Percentiles rank a stretch among this genome's conserved stretches.
These are phyloP conservation scores for Bombyx mandarina DNA, from an alignment of 1,140 invertebrate genomes.

Conservation along the genomic window DNA sequence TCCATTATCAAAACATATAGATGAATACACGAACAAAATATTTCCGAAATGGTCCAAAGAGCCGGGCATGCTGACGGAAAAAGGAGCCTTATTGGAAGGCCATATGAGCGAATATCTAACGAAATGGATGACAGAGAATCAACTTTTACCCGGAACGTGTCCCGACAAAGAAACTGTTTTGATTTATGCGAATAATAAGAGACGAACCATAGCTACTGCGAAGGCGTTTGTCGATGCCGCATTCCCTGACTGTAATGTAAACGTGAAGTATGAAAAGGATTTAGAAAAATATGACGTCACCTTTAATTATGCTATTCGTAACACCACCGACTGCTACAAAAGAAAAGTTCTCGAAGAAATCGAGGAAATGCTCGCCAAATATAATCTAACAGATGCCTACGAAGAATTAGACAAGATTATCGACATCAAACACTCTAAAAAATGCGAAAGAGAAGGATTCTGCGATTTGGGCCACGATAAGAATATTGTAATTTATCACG, in stretches of 20 bases:
- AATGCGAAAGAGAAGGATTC: conserved; percentile 27
- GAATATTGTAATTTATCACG: conserved; percentile 28
- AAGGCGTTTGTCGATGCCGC: conserved; percentile 38
- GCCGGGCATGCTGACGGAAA: conserved; percentile 4
- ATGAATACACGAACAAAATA: conserved; percentile 2
- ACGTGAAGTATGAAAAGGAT: conserved; percentile 21
- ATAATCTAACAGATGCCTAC: conserved; percentile 31
- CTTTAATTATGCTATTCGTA: conserved; percentile 40
- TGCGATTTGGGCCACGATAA: conserved; percentile 34
- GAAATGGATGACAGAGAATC: conserved; percentile 15
- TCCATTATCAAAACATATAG: conserved; percentile 22
- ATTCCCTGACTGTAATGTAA: conserved; percentile 37
- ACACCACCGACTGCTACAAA: conserved; percentile 25
- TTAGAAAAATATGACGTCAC: conserved; percentile 35
- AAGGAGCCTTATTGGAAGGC: conserved; percentile 9
- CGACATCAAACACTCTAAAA: conserved; percentile 31
- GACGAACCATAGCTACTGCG: conserved; percentile 40
- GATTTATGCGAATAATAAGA: conserved; percentile 42
- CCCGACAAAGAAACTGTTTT: conserved; percentile 23
- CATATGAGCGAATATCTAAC: conserved; percentile 11
- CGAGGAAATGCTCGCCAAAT: conserved; percentile 25
- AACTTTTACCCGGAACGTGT: conserved; percentile 29
- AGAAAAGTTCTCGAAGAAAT: conserved; percentile 28
- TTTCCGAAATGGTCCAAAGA: conserved; percentile 9
- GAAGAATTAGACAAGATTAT: conserved; percentile 34